These are phyloP conservation scores for Lepidotrigona ventralis DNA, from an alignment of 1,140 invertebrate genomes.

Conservation along the genomic window DNA sequence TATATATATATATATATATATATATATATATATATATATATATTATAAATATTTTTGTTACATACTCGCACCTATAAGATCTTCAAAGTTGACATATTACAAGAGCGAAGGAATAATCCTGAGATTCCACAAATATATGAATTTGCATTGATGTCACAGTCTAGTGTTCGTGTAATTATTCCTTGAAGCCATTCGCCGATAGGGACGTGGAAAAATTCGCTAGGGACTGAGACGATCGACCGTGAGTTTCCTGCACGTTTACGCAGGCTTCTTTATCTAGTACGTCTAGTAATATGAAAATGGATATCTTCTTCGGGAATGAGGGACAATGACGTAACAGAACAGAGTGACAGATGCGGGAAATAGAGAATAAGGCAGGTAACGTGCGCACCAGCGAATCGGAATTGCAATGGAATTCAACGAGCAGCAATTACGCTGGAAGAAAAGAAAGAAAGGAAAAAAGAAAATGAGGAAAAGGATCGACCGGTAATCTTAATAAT, in stretches of 20 bases:
- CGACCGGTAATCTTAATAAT: slow-evolving; percentile 63
- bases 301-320: slow-evolving; percentile 22
- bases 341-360: background rate
- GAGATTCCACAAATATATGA: background rate
- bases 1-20: too few relatives aligned
- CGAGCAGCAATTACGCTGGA: slow-evolving; percentile 30
- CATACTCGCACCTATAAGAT: background rate
- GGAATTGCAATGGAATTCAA: background rate
- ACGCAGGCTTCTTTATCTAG: background rate
- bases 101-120: background rate
- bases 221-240: background rate
- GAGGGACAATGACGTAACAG: background rate
- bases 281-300: slow-evolving; percentile 29
- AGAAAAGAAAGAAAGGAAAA: background rate
- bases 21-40: too few relatives aligned
- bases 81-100: background rate
- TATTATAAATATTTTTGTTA: too few relatives aligned
- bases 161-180: background rate
- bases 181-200: too few relatives aligned
- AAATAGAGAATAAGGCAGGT: background rate
- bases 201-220: background rate
- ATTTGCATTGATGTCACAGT: background rate
- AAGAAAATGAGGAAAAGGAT: slow-evolving; percentile 13
- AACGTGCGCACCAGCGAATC: background rate
- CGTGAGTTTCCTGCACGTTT: background rate